A percentile compares a stretch with the other conserved stretches of the same genome.
Conservation (phyloP, 2,797 vertebrate species). For the Triplophysa bombifrons region DNA sequence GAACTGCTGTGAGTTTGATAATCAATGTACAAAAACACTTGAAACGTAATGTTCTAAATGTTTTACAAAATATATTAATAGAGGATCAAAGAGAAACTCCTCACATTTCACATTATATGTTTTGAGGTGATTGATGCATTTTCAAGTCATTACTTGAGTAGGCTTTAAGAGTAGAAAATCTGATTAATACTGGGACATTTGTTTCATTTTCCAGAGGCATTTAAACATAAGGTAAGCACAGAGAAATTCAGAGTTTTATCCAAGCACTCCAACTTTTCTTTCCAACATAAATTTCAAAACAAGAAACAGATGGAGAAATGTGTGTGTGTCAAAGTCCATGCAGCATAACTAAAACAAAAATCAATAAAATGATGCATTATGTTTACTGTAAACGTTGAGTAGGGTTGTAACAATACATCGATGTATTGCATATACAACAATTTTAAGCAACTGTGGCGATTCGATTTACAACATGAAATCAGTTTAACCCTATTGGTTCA, state of each 20-base stretch:
- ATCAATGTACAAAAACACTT: background rate
- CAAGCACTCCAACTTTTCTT: slow-evolving; percentile 44
- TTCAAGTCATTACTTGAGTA: slow-evolving; percentile 49
- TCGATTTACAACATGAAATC: too few species aligned
- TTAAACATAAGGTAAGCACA: slow-evolving; percentile 49
- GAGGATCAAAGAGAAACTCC: slow-evolving; percentile 6
- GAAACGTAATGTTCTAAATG: background rate
- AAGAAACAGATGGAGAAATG: slow-evolving; percentile 53
- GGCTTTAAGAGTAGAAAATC: slow-evolving; percentile 33
- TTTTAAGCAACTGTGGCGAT: too few species aligned
- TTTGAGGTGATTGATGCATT: slow-evolving; percentile 9
- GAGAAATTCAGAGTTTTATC: slow-evolving; percentile 48
- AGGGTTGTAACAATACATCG: background rate
- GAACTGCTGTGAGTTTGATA: background rate
- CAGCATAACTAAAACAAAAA: background rate
- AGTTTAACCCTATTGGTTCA: too few species aligned
- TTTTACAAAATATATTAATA: background rate
- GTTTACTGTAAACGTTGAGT: background rate
- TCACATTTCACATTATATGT: slow-evolving; percentile 13
- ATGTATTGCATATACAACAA: too few species aligned
- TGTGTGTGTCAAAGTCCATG: slow-evolving; percentile 37
- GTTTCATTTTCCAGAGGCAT: slow-evolving; percentile 49
- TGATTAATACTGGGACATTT: slow-evolving; percentile 38
- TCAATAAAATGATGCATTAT: background rate
- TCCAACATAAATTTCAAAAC: slow-evolving; percentile 55